Conservation (phyloP, 2,797 vertebrate genomes). For the Gouania willdenowi region DNA sequence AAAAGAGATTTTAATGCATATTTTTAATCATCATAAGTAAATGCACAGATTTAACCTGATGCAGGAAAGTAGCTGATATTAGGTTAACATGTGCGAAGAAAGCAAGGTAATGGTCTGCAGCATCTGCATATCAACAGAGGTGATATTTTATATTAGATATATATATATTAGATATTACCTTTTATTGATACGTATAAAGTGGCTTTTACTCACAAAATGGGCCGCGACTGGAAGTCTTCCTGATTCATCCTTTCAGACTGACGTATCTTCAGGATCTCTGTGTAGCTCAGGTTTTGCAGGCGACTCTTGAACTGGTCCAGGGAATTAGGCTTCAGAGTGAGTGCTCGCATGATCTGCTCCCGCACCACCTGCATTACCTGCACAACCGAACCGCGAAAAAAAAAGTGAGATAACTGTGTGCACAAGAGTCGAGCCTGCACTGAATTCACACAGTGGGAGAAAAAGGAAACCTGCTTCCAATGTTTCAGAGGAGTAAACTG, state of each 20-base stretch:
- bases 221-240: slow-evolving; percentile 98
- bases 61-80: slow-evolving; percentile 7
- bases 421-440: no score
- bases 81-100: no score
- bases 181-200: no score
- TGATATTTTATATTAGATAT: no score
- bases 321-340: slow-evolving; percentile 97
- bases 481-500: slow-evolving; percentile 3
- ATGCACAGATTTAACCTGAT: slow-evolving; percentile 17
- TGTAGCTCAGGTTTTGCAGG: slow-evolving; percentile 98
- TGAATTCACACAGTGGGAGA: background rate
- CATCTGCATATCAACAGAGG: no score
- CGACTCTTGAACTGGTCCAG: slow-evolving; percentile 99
- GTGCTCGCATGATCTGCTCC: slow-evolving; percentile 98
- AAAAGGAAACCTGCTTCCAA: background rate
- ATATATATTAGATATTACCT: no score
- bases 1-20: slow-evolving; percentile 35
- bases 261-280: slow-evolving; percentile 98
- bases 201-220: slow-evolving; percentile 92
- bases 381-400: slow-evolving; percentile 15
- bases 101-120: no score
- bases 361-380: slow-evolving; percentile 99
- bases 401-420: no score
- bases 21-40: slow-evolving; percentile 29
- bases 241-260: slow-evolving; percentile 99